phyloP scores from a whole-genome alignment of 1,140 invertebrate genomes.

The Drosophila triauraria region DNA sequence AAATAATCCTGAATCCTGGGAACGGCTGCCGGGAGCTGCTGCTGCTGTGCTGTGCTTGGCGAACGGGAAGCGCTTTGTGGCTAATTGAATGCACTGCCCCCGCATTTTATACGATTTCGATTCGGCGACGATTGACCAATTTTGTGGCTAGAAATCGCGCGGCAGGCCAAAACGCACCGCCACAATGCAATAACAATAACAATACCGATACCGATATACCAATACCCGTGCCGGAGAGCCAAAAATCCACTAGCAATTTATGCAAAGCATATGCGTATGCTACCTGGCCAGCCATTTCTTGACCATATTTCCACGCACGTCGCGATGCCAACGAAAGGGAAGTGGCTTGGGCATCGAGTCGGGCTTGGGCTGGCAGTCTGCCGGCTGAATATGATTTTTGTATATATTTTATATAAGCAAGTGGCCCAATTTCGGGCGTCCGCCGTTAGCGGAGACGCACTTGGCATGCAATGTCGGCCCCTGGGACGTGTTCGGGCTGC shows the following conservation, averaged over 20 bases:
- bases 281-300: conserved; percentile 68
- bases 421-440: conserved; percentile 64
- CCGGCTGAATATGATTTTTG: conserved; percentile 71
- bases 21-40: conserved; percentile 53
- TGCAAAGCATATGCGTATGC: conserved; percentile 78
- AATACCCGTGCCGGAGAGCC: conserved; percentile 7
- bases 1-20: conserved; percentile 63
- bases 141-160: conserved; percentile 75
- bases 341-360: conserved; percentile 45
- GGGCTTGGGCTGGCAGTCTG: conserved; percentile 3
- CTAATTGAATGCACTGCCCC: conserved; percentile 79
- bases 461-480: conserved; percentile 64
- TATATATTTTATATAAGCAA: conserved; percentile 78
- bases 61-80: conserved; percentile 83
- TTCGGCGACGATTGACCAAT: conserved; percentile 63
- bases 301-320: conserved; percentile 80
- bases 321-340: conserved; percentile 78
- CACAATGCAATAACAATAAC: conserved; percentile 55
- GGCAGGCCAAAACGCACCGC: conserved; percentile 48
- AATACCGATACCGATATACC: conserved; percentile 23
- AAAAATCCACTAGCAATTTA: conserved; percentile 57
- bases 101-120: conserved; percentile 80
- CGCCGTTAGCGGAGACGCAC: conserved; percentile 67
- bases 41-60: conserved; percentile 68
- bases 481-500: conserved; percentile 43